Evolutionary conservation across 2,888 invertebrate species (phyloP).

Genomic region (Anorthoa munda): DNA sequence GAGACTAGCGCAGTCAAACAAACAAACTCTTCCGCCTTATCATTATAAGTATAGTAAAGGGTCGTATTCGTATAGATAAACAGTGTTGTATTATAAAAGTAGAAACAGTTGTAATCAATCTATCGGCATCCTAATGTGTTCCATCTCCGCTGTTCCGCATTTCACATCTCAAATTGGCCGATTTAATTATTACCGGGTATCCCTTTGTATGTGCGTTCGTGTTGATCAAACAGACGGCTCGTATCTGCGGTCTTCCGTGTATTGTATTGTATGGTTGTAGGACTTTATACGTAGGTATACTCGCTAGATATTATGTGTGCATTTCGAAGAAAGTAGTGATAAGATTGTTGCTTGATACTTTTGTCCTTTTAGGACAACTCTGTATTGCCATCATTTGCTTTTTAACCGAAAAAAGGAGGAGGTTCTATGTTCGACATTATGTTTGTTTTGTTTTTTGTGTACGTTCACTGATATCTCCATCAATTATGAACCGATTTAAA

Average conservation of each 20-base stretch:
- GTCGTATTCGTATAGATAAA: not conserved
- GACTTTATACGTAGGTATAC: not conserved
- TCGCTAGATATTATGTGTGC: no score
- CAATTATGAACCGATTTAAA: no score
- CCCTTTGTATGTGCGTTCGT: conserved; percentile 43
- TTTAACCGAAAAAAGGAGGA: no score
- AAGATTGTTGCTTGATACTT: no score
- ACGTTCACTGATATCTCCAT: no score
- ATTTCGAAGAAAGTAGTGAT: not conserved
- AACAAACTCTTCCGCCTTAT: no score
- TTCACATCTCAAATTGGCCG: conserved; percentile 22
- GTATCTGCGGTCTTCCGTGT: not conserved
- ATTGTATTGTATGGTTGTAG: conserved; percentile 2
- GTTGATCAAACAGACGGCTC: conserved; percentile 14
- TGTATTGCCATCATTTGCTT: no score
- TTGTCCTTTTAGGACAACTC: no score
- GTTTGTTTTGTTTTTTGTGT: no score
- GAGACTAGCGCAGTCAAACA: no score
- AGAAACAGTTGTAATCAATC: conserved; percentile 26
- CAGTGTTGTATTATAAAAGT: not conserved
- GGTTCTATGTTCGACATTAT: no score
- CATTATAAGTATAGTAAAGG: no score
- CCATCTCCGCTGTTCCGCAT: conserved; percentile 17
- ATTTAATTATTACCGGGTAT: conserved; percentile 42
- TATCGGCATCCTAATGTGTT: conserved; percentile 6